phyloP scores from a whole-genome alignment of 2,797 vertebrate genomes.

The Sebastes baramenuke region DNA sequence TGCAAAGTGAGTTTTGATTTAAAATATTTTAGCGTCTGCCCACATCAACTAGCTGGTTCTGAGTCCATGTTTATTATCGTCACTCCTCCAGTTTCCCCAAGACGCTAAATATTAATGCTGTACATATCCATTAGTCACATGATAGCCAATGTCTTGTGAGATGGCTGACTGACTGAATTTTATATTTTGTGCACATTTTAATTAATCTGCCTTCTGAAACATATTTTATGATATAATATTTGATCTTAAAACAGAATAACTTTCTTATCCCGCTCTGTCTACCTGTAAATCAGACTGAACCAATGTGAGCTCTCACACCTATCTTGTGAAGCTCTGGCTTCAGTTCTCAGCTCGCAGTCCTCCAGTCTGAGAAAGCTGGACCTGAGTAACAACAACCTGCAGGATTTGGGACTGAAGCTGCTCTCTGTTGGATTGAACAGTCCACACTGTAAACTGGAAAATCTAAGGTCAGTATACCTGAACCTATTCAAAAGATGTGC shows the following conservation, averaged over 20 bases:
- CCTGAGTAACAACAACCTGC: background rate
- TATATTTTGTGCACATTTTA: background rate
- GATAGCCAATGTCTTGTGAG: background rate
- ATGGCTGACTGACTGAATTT: background rate
- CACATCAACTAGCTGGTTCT: too few species aligned
- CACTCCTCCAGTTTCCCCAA: too few species aligned
- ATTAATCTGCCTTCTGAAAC: background rate
- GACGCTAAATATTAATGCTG: too few species aligned
- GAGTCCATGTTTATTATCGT: too few species aligned
- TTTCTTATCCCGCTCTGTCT: background rate
- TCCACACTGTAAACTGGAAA: constrained; percentile 1
- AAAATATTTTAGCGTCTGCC: too few species aligned
- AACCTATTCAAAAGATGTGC: background rate
- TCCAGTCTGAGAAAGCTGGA: constrained; percentile 3
- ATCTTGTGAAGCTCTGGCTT: constrained; percentile 6
- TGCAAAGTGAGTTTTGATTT: too few species aligned
- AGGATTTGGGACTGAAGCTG: background rate
- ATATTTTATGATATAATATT: background rate
- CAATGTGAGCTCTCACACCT: background rate
- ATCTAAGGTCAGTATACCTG: background rate
- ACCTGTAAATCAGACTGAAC: background rate
- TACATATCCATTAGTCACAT: too few species aligned
- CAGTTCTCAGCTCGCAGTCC: background rate
- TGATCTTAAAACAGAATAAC: background rate
- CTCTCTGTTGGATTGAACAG: background rate